Evolutionary conservation across 1,140 invertebrate species (phyloP), one percentile per base, ranked within the genome.

Genomic region (Campodea augens): DNA sequence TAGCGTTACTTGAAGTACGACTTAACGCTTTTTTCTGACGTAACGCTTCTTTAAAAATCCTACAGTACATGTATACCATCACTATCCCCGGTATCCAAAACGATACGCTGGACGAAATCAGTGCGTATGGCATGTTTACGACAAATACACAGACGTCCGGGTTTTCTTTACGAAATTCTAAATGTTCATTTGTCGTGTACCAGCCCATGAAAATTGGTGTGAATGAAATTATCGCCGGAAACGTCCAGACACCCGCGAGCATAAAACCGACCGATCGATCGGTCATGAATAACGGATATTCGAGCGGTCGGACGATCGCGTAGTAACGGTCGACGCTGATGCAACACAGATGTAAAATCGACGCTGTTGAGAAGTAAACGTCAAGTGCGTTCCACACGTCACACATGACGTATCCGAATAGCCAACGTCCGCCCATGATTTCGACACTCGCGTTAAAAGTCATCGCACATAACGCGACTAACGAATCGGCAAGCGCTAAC

Each of bases 331-430:
- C 89, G 25, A 93, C 81, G 49, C 80, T 83, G 60, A 95, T 93
- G 64, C 87, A 93, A 63, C 86, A 91, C 42, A 95, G 68, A 67
- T 96, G 89, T 21, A 93, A 68, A 52, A 95, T 92, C 21, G 86
- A 91, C 2, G 85, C 88, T 1, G 89, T 95, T 41, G 83, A 89
- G 60, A 93, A 95, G 58, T 92, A 86, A 0, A 96, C 90, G 61
- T 96, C 90, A 49, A 91, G 73, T 12, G 84, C 85, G 66, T 93
- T 95, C 83, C 87, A 95, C 20, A 93, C 74, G 62, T 91, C 86
- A 63, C 89, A 96, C 68, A 92, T 78, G 47, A 81, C 74, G 45
- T 75, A 72, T 4, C 81, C 78, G 58, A 92, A 93, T 25, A 83
- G 61, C 89, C 89, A 96, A 38, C 66, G 67, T 45, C 73, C 78